Percentiles rank a stretch among this genome's conserved stretches.
phyloP scores from a whole-genome alignment of 2,888 invertebrate genomes.

The Crepidodera aurea region DNA sequence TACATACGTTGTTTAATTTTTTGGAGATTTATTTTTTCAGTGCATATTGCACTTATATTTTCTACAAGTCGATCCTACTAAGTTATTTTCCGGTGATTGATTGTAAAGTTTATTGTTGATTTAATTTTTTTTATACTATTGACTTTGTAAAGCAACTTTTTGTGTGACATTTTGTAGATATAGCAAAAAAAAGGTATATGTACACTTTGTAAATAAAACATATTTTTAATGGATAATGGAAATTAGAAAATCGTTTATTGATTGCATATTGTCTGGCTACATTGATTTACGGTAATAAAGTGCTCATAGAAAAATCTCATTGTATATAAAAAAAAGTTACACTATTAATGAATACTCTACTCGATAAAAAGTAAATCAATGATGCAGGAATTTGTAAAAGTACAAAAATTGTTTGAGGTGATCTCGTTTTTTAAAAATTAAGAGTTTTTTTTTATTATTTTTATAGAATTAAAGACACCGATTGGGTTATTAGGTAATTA shows the following conservation, averaged over 20 bases:
- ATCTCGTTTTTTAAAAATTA: constrained; percentile 58
- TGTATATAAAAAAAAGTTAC: constrained; percentile 29
- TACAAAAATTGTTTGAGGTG: constrained; percentile 61
- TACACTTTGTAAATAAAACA: constrained; percentile 50
- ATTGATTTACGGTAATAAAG: constrained; percentile 38
- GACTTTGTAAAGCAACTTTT: constrained; percentile 36
- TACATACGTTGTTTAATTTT: constrained; percentile 51
- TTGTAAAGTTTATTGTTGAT: constrained; percentile 44
- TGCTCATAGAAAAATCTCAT: constrained; percentile 42
- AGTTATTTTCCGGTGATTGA: constrained; percentile 43
- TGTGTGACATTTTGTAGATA: constrained; percentile 43
- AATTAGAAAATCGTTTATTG: constrained; percentile 48
- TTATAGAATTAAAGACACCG: constrained; percentile 47
- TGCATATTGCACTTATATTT: constrained; percentile 39
- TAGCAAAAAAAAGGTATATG: constrained; percentile 40
- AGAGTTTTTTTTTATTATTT: constrained; percentile 53
- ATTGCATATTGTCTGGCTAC: constrained; percentile 37
- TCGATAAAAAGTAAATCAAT: constrained; percentile 37
- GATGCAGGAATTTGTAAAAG: constrained; percentile 51
- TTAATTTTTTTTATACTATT: constrained; percentile 42
- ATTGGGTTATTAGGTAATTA: constrained; percentile 43
- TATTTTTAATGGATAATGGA: constrained; percentile 45
- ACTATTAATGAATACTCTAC: constrained; percentile 36
- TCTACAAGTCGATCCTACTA: constrained; percentile 43
- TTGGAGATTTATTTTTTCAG: constrained; percentile 52